Evolutionary conservation across 2,797 vertebrate genomes (phyloP).

Genomic region (Poecilia wingei): DNA sequence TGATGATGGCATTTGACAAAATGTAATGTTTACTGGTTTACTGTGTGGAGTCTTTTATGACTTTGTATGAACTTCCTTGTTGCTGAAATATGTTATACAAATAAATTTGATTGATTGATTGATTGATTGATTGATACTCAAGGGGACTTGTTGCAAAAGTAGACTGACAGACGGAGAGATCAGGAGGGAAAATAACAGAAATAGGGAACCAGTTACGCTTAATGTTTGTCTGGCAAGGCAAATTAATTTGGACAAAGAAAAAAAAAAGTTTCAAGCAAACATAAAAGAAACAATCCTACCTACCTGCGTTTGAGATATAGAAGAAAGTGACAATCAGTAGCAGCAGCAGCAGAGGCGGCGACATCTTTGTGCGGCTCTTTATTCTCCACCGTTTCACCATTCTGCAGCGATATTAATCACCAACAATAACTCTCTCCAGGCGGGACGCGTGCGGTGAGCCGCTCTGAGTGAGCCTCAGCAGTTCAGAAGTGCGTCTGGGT

Average conservation of each 20-base stretch:
- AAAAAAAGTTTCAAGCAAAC: background rate
- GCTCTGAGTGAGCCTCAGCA: slow-evolving; percentile 10
- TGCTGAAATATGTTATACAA: too few species aligned
- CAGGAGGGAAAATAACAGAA: too few species aligned
- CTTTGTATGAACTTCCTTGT: too few species aligned
- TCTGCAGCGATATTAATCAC: slow-evolving; percentile 9
- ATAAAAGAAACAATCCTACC: slow-evolving; percentile 6
- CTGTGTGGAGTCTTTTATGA: too few species aligned
- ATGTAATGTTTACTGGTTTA: too few species aligned
- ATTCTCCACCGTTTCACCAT: slow-evolving; percentile 61
- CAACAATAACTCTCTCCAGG: slow-evolving; percentile 14
- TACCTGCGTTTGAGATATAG: slow-evolving; percentile 66
- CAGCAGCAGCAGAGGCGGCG: slow-evolving; percentile 37
- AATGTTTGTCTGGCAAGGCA: background rate
- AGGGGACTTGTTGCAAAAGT: background rate
- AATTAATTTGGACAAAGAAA: background rate
- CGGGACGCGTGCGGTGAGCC: slow-evolving; percentile 49
- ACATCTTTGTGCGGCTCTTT: slow-evolving; percentile 24
- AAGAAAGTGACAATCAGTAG: slow-evolving; percentile 45
- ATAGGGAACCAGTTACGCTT: background rate
- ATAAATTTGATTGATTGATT: too few species aligned
- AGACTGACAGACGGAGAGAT: too few species aligned
- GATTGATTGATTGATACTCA: too few species aligned
- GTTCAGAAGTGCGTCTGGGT: background rate
- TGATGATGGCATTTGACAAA: too few species aligned